A percentile compares a stretch with the other conserved stretches of the same genome.
phyloP scores from a whole-genome alignment of 1,140 invertebrate species.

The Cecropterus lyciades region DNA sequence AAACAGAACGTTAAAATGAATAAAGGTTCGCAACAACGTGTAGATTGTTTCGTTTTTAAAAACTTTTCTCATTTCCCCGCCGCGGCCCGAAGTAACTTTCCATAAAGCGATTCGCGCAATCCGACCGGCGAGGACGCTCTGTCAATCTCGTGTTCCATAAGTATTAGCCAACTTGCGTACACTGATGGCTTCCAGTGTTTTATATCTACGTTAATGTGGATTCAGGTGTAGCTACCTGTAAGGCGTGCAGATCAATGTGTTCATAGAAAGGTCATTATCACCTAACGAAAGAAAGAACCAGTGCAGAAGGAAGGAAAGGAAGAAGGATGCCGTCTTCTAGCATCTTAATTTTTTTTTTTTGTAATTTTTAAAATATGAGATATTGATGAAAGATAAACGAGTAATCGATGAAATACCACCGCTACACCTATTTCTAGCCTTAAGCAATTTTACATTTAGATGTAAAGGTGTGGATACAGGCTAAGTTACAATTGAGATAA shows the following conservation, averaged over 20 bases:
- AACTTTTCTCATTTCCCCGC: constrained; percentile 70
- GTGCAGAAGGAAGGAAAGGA: too few species aligned
- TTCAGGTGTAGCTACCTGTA: neutral
- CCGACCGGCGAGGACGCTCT: constrained; percentile 38
- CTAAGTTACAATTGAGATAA: too few species aligned
- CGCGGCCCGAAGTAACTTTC: constrained; percentile 42
- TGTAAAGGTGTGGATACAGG: too few species aligned
- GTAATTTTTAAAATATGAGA: too few species aligned
- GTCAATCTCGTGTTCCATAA: constrained; percentile 40
- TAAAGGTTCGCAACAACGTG: constrained; percentile 40
- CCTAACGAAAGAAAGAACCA: too few species aligned
- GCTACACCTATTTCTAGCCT: too few species aligned
- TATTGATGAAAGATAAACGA: too few species aligned
- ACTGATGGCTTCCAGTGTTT: neutral
- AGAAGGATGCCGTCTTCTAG: too few species aligned
- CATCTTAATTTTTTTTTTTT: too few species aligned
- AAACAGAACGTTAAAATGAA: constrained; percentile 35
- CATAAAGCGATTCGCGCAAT: constrained; percentile 47
- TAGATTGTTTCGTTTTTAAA: constrained; percentile 61
- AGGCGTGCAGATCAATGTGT: neutral
- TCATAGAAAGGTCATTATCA: neutral
- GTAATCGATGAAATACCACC: too few species aligned
- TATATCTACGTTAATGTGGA: neutral
- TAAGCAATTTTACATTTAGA: too few species aligned
- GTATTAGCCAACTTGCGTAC: neutral